phyloP scores from a whole-genome alignment of 2,888 invertebrate genomes.

The Trichopoda pennipes region DNA sequence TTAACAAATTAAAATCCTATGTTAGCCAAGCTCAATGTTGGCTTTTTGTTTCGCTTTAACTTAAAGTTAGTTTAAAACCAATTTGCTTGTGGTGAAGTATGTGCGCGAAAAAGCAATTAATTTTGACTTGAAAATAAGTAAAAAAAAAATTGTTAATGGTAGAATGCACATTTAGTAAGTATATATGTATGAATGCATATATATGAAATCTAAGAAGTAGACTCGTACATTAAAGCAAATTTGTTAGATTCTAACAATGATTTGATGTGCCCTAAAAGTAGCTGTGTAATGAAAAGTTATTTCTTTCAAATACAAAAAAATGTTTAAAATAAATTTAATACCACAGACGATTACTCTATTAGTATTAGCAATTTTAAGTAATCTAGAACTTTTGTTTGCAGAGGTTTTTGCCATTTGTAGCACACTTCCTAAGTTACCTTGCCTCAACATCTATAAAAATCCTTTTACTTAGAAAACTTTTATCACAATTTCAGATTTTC shows the following conservation, averaged over 20 bases:
- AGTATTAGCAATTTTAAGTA: too few relatives aligned
- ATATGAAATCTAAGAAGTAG: neutral
- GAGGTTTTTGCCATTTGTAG: neutral
- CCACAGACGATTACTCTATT: too few relatives aligned
- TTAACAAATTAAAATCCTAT: constrained; percentile 66
- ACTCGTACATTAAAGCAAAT: neutral
- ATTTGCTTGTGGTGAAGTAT: constrained; percentile 5
- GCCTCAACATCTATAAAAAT: neutral
- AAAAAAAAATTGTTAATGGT: constrained; percentile 28
- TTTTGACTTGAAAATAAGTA: neutral
- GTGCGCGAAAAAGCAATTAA: constrained; percentile 50
- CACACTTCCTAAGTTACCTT: neutral
- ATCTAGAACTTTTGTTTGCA: neutral
- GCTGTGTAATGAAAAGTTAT: neutral
- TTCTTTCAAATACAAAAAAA: neutral
- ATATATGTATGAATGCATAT: too few relatives aligned
- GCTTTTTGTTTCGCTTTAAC: constrained; percentile 24
- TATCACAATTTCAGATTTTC: constrained; percentile 57
- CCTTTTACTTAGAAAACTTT: neutral
- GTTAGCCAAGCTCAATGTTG: constrained; percentile 45
- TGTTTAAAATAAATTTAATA: too few relatives aligned
- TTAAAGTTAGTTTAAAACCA: too few relatives aligned
- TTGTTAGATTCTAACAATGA: constrained; percentile 19
- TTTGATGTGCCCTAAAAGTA: neutral
- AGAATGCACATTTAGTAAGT: neutral